These are phyloP conservation scores for Dascyllus trimaculatus DNA, from an alignment of 2,113 vertebrate genomes.

Conservation along the genomic window DNA sequence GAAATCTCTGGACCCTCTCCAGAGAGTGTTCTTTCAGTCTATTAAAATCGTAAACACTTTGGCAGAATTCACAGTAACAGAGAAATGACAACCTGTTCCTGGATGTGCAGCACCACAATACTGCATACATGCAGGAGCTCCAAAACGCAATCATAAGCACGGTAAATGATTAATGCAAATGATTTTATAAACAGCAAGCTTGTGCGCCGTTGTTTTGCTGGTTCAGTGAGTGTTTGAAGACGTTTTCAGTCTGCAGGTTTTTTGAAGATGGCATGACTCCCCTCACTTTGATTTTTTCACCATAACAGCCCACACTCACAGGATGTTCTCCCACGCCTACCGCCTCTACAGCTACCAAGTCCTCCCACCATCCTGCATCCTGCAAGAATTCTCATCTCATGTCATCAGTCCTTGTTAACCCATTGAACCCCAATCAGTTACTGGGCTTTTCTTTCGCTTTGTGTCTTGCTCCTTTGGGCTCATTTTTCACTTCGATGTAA, in stretches of 20 bases:
- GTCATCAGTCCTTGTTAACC: not conserved
- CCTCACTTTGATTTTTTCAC: conserved; percentile 13
- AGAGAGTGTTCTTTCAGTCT: not conserved
- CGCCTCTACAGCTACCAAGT: not conserved
- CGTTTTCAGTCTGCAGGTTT: not conserved
- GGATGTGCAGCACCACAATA: conserved; percentile 1
- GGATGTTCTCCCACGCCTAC: not conserved
- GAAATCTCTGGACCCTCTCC: not conserved
- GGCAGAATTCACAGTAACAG: conserved; percentile 22
- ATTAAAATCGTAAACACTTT: conserved; percentile 35
- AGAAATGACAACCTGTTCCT: conserved; percentile 15
- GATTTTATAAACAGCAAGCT: not conserved
- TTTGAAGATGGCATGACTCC: not conserved
- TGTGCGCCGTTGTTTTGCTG: not conserved
- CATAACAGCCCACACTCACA: not conserved
- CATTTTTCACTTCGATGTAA: too few relatives aligned
- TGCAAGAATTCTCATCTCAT: conserved; percentile 1
- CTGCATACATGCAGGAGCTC: not conserved
- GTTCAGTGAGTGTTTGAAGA: not conserved
- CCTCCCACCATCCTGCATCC: conserved; percentile 10
- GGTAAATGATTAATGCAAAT: not conserved
- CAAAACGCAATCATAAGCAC: conserved; percentile 14
- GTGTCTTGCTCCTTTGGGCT: too few relatives aligned
- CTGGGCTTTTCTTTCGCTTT: too few relatives aligned
- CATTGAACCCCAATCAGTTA: too few relatives aligned